phyloP scores from a whole-genome alignment of 2,797 vertebrate species.

The Gymnothorax reevesii region DNA sequence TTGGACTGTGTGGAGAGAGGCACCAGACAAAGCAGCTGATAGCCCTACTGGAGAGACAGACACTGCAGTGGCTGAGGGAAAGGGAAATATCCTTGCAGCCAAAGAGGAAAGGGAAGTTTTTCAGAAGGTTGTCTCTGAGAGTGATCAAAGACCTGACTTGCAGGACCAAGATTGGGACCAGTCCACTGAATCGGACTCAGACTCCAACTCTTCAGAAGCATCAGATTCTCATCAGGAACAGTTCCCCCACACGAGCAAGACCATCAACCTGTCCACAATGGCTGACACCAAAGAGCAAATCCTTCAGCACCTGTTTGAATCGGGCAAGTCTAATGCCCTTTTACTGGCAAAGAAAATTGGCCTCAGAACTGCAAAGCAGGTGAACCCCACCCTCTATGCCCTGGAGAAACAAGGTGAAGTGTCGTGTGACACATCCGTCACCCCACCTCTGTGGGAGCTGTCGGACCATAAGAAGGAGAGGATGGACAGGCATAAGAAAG shows the following conservation, averaged over 20 bases:
- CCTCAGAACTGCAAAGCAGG: slow-evolving; percentile 74
- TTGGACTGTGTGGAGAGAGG: slow-evolving; percentile 71
- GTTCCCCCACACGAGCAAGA: background rate
- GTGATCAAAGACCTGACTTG: background rate
- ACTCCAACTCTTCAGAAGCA: slow-evolving; percentile 49
- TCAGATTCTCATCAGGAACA: slow-evolving; percentile 50
- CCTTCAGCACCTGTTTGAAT: slow-evolving; percentile 74
- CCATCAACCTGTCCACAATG: slow-evolving; percentile 59
- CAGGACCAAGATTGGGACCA: slow-evolving; percentile 3
- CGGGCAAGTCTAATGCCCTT: slow-evolving; percentile 69
- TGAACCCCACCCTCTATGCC: slow-evolving; percentile 76
- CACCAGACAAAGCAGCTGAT: background rate
- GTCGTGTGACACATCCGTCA: slow-evolving; percentile 54
- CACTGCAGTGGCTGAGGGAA: background rate
- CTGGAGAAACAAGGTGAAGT: slow-evolving; percentile 89
- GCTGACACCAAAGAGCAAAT: slow-evolving; percentile 79
- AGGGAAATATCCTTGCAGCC: background rate
- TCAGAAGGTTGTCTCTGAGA: slow-evolving; percentile 32
- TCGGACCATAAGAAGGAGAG: slow-evolving; percentile 76
- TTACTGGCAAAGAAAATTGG: slow-evolving; percentile 86
- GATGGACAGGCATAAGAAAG: slow-evolving; percentile 81
- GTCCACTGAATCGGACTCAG: slow-evolving; percentile 54
- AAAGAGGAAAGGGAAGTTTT: slow-evolving; percentile 17
- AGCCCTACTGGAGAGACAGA: background rate
- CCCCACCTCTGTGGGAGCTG: slow-evolving; percentile 79